Evolutionary conservation across 2,797 vertebrate genomes (phyloP).

Genomic region (Trematomus bernacchii): DNA sequence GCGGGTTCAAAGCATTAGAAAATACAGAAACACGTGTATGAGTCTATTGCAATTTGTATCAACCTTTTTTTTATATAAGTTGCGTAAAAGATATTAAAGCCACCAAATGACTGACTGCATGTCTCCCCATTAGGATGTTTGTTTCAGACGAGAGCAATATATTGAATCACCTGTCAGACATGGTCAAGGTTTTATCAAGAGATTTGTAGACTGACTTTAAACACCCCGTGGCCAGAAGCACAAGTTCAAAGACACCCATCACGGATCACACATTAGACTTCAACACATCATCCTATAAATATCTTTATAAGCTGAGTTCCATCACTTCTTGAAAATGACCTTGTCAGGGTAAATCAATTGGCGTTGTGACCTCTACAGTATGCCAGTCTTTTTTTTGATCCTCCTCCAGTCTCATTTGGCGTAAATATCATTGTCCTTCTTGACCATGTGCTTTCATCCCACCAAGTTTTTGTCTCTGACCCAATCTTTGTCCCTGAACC

Average conservation of each 20-base stretch:
- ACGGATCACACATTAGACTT: neutral
- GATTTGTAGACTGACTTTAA: slow-evolving; percentile 22
- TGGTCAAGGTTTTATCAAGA: slow-evolving; percentile 32
- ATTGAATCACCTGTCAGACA: slow-evolving; percentile 11
- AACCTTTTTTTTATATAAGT: neutral
- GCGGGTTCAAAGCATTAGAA: neutral
- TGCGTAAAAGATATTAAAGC: neutral
- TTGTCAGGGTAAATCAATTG: slow-evolving; percentile 18
- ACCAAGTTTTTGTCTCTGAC: neutral
- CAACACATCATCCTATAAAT: slow-evolving; percentile 16
- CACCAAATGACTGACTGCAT: neutral
- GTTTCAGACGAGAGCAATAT: neutral
- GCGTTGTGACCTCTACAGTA: neutral
- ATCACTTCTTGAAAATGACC: slow-evolving; percentile 30
- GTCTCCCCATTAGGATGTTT: neutral
- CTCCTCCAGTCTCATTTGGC: slow-evolving; percentile 6
- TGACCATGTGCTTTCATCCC: neutral
- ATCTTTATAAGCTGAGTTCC: slow-evolving; percentile 6
- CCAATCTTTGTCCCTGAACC: neutral
- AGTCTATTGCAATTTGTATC: neutral
- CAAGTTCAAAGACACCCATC: neutral
- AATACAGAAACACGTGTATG: neutral
- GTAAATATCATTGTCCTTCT: neutral
- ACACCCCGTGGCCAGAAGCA: neutral
- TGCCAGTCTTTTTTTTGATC: slow-evolving; percentile 18